phyloP scores from a whole-genome alignment of 2,797 vertebrate species.

The Eremophila alpestris region DNA sequence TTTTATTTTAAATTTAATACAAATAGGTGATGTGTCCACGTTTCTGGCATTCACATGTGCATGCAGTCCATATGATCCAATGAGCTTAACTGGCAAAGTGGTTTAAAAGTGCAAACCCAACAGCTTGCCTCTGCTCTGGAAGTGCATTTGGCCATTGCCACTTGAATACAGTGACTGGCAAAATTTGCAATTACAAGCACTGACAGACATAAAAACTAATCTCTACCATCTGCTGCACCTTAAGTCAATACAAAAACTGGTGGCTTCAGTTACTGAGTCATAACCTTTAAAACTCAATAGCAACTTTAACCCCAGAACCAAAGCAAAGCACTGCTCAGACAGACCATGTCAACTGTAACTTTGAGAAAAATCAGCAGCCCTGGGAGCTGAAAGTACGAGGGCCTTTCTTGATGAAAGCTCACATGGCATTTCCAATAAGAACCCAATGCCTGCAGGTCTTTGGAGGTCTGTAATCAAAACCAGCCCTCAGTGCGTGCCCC shows the following conservation, averaged over 20 bases:
- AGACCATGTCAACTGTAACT: background rate
- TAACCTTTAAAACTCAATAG: background rate
- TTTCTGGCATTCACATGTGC: background rate
- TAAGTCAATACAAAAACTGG: background rate
- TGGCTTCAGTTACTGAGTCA: background rate
- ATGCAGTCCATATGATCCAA: background rate
- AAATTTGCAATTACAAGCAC: background rate
- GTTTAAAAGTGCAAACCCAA: background rate
- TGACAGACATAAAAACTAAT: background rate
- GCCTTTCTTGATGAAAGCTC: background rate
- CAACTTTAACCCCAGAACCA: background rate
- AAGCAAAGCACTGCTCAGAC: background rate
- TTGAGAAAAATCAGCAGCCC: background rate
- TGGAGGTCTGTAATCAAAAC: background rate
- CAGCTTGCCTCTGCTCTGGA: background rate
- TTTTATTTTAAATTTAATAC: background rate
- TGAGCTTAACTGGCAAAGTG: background rate
- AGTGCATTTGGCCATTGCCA: background rate
- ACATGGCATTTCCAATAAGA: accelerated
- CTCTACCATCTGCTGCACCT: background rate
- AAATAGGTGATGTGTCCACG: background rate
- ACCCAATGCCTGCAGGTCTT: background rate
- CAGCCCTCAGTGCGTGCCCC: accelerated
- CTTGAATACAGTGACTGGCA: background rate
- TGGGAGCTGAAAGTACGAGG: background rate